Evolutionary conservation across 2,113 vertebrate species (phyloP), one percentile per base, ranked within the genome.

Genomic region (Pimephales promelas): DNA sequence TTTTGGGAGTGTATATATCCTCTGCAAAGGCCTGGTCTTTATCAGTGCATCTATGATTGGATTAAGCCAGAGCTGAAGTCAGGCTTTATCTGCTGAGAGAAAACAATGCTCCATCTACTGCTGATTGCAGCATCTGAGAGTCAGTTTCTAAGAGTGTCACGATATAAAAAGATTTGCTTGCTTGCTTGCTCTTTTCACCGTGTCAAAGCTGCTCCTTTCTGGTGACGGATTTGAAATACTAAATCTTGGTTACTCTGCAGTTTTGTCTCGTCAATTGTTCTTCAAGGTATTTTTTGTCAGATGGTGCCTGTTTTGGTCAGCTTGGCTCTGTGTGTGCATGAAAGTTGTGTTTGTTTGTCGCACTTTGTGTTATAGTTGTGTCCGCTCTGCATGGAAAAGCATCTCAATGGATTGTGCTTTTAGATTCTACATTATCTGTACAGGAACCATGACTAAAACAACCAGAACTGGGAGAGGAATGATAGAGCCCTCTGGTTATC

Each of bases 61-160:
- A 61, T 78, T 78, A 78, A 61, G 36, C 36, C 76, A 10, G 31
- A 24, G 36, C 56, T 61, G 45, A 49, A 73, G 71, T 45, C 22
- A 45, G 22, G 71, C n/a, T 28, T 18, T 49, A 45, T 45, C n/a
- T 28, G 56, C 34, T 10, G 36, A 10, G 76, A 45, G 78, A 52
- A 80, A 80, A 80, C 61, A 80, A 66, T 66, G 10, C 36, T 64
- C 59, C 59, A 20, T 66, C 43, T 79, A 62, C 57, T 80, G 78
- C 78, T 80, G 78, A 80, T 80, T 66, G 26, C 78, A 66, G 78
- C 43, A 66, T 66, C 52, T 34, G 78, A 64, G 78, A 34, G 59
- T 20, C 36, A 45, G n/a, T 45, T 61, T 78, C 43, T 20, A 13
- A 66, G 26, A 80, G 78, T n/a, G 78, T 28, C 26, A 22, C 10